phyloP scores from a whole-genome alignment of 2,797 vertebrate genomes.

The Galagoides demidoff region DNA sequence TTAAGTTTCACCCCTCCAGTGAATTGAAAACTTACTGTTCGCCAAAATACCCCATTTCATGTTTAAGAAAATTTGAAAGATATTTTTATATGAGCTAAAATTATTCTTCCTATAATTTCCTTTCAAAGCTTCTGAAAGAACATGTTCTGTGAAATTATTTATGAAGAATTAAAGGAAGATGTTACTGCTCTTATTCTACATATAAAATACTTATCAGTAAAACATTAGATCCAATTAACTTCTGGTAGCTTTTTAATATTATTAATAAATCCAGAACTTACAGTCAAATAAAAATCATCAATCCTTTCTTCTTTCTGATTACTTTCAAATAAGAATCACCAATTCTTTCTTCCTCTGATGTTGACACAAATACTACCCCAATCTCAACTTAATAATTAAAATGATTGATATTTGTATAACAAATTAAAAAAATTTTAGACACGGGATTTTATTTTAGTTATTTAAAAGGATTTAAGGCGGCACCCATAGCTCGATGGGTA shows the following conservation, averaged over 20 bases:
- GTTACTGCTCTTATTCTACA: background rate
- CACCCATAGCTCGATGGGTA: too few species aligned
- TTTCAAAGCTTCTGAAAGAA: conserved; percentile 27
- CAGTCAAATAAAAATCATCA: background rate
- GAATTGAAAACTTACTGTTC: background rate
- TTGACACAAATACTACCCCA: background rate
- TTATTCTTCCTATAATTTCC: background rate
- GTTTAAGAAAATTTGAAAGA: background rate
- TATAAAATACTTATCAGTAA: background rate
- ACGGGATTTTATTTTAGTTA: background rate
- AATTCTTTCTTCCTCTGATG: background rate
- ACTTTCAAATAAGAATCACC: background rate
- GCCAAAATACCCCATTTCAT: background rate
- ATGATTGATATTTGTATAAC: background rate
- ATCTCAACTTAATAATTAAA: background rate
- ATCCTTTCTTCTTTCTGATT: background rate
- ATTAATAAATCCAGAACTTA: background rate
- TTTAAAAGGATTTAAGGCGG: conserved; percentile 28
- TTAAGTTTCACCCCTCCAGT: background rate
- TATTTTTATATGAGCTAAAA: background rate
- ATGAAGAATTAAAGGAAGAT: conserved; percentile 20
- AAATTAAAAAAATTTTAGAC: background rate
- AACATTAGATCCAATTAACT: background rate
- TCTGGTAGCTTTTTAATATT: background rate
- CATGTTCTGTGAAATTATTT: background rate